phyloP scores from a whole-genome alignment of 2,113 vertebrate genomes.

The Hassar affinis region DNA sequence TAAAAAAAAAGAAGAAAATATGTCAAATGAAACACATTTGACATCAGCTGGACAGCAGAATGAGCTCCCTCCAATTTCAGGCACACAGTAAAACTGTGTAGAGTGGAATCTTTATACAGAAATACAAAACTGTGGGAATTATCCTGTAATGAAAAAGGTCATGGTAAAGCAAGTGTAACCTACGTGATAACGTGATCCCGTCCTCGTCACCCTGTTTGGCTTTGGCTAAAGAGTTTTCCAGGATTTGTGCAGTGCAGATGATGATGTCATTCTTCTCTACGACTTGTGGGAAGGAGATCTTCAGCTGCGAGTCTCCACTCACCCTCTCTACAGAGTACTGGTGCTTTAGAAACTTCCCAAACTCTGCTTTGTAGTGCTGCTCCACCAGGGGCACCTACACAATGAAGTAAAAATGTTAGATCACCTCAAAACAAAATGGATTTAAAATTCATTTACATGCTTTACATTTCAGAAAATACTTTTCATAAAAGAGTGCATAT shows the following conservation, averaged over 20 bases:
- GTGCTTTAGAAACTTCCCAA: constrained; percentile 79
- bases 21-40: constrained; percentile 64
- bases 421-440: neutral
- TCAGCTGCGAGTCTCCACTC: constrained; percentile 86
- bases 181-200: constrained; percentile 83
- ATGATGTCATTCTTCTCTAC: constrained; percentile 82
- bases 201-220: constrained; percentile 77
- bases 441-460: neutral
- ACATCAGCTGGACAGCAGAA: constrained; percentile 55
- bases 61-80: constrained; percentile 55
- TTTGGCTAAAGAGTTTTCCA: constrained; percentile 87
- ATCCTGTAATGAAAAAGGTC: neutral
- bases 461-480: neutral
- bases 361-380: constrained; percentile 86
- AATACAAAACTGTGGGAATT: neutral
- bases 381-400: constrained; percentile 87
- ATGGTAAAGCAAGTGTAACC: constrained; percentile 20
- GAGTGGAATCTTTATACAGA: neutral
- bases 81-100: constrained; percentile 33
- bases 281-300: constrained; percentile 91
- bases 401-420: constrained; percentile 16
- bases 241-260: constrained; percentile 95
- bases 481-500: no score
- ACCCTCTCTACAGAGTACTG: constrained; percentile 79
- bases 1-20: constrained; percentile 62